Conservation (phyloP, 2,888 invertebrate species). For the Stenotaenia linearis region DNA sequence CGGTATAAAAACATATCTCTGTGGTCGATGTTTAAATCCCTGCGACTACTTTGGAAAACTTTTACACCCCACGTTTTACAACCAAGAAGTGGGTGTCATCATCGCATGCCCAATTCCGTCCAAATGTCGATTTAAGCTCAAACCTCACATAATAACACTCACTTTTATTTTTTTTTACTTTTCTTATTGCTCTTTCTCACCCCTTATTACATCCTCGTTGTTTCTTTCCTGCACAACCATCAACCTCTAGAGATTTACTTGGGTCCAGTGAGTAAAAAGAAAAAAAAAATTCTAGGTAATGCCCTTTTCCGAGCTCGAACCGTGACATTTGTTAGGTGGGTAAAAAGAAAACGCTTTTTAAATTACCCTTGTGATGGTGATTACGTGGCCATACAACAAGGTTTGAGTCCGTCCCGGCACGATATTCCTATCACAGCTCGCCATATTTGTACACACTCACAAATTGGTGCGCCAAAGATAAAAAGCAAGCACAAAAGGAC, state of each 20-base stretch:
- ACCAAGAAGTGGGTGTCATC: constrained; percentile 24
- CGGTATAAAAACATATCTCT: background rate
- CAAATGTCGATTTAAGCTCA: constrained; percentile 26
- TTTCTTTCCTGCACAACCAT: constrained; percentile 27
- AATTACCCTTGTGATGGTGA: constrained; percentile 21
- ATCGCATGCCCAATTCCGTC: constrained; percentile 20
- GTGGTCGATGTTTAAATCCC: constrained; percentile 20
- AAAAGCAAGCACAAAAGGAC: constrained; percentile 10
- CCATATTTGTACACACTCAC: constrained; percentile 19
- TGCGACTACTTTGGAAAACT: constrained; percentile 18
- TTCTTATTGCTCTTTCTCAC: constrained; percentile 29
- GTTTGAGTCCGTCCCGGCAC: background rate
- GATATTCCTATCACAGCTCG: constrained; percentile 1
- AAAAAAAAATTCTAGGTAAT: constrained; percentile 21
- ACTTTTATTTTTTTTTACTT: constrained; percentile 28
- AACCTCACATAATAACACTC: constrained; percentile 23
- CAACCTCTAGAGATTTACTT: constrained; percentile 26
- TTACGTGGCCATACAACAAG: constrained; percentile 8
- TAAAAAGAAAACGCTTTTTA: constrained; percentile 8
- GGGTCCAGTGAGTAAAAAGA: background rate
- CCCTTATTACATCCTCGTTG: constrained; percentile 29
- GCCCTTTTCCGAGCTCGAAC: constrained; percentile 5
- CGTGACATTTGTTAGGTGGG: constrained; percentile 26
- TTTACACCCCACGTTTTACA: constrained; percentile 24
- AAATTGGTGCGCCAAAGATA: constrained; percentile 19